These are phyloP conservation scores for Alectoris magna DNA, from an alignment of 2,797 vertebrate species.

Conservation along the genomic window DNA sequence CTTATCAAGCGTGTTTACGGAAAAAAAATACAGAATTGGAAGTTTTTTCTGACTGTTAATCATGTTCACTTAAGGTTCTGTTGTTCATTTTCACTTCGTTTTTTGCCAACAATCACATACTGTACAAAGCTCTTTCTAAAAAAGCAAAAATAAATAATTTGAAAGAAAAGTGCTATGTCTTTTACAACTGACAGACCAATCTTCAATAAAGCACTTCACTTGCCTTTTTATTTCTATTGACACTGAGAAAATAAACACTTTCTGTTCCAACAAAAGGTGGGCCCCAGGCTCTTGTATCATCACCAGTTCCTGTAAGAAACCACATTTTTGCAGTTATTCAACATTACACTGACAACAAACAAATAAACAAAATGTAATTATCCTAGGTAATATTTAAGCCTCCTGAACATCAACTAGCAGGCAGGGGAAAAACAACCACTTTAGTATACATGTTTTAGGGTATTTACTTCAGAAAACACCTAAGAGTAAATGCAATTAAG, in stretches of 20 bases:
- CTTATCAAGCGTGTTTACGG: not conserved
- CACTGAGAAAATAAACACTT: constrained; percentile 93
- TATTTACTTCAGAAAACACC: not conserved
- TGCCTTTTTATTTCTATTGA: constrained; percentile 97
- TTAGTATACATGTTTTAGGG: not conserved
- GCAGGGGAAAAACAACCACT: not conserved
- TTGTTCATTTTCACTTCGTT: not conserved
- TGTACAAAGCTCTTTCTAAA: not conserved
- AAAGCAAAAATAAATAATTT: not conserved
- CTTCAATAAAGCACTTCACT: not conserved
- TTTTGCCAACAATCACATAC: not conserved
- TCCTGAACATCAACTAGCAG: not conserved
- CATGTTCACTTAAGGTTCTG: not conserved
- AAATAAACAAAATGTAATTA: not conserved
- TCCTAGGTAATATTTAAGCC: not conserved
- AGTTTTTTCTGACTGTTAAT: not conserved
- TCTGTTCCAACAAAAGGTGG: constrained; percentile 90
- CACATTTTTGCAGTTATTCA: not conserved
- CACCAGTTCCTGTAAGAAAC: constrained; percentile 85
- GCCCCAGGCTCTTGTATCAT: constrained; percentile 94
- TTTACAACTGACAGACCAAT: not conserved
- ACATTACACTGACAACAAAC: not conserved
- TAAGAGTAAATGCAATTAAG: not conserved
- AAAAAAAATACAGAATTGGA: not conserved
- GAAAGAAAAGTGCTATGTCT: not conserved